Conservation (phyloP, 2,888 invertebrate genomes). For the Aleiodes testaceus region DNA sequence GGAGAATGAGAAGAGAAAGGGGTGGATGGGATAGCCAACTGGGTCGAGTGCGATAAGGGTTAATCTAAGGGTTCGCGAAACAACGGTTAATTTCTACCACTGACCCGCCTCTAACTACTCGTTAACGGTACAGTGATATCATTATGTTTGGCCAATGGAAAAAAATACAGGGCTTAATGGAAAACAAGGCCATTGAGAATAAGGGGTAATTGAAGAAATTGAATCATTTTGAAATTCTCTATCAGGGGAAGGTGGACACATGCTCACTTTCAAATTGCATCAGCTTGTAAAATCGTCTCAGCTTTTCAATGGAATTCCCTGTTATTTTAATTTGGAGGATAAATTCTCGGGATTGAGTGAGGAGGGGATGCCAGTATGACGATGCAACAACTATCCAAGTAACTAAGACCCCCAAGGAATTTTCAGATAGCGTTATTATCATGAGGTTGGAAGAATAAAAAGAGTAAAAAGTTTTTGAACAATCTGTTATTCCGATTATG, state of each 20-base stretch:
- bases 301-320: slow-evolving; percentile 6
- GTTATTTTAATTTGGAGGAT: neutral
- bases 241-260: too few relatives aligned
- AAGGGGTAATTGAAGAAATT: slow-evolving; percentile 35
- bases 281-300: too few relatives aligned
- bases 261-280: too few relatives aligned
- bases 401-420: slow-evolving; percentile 27
- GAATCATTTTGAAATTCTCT: neutral
- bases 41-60: slow-evolving; percentile 50
- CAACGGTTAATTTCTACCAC: slow-evolving; percentile 48
- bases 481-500: slow-evolving; percentile 6
- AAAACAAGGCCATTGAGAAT: slow-evolving; percentile 19
- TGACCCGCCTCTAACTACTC: slow-evolving; percentile 25
- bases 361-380: slow-evolving; percentile 25
- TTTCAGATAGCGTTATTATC: slow-evolving; percentile 28
- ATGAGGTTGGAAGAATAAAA: neutral
- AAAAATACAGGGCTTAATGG: neutral
- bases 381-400: slow-evolving; percentile 32
- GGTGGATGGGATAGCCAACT: slow-evolving; percentile 44
- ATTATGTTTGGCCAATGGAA: slow-evolving; percentile 12
- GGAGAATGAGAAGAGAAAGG: slow-evolving; percentile 3
- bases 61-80: slow-evolving; percentile 48
- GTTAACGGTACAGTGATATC: slow-evolving; percentile 30
- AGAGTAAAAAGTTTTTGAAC: slow-evolving; percentile 3
- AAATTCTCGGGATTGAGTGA: neutral